Conservation (phyloP, 1,140 invertebrate genomes). For the Drosophila willistoni region DNA sequence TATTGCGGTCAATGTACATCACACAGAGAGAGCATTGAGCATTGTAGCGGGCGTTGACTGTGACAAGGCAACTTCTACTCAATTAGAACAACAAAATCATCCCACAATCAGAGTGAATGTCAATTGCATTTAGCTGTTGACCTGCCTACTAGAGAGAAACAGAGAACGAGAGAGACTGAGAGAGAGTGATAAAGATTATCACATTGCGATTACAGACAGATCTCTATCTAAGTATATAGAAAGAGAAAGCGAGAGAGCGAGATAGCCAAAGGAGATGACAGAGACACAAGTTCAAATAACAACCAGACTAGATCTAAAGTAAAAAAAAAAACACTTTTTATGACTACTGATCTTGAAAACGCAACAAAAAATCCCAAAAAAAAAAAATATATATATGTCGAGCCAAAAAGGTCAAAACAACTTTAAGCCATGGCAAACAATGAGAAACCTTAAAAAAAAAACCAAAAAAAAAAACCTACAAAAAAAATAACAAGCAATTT, state of each 20-base stretch:
- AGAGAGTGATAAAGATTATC: not conserved
- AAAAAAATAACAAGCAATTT: constrained; percentile 41
- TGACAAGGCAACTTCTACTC: constrained; percentile 51
- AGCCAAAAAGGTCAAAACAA: constrained; percentile 53
- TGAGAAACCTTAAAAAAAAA: constrained; percentile 32
- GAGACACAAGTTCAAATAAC: not conserved
- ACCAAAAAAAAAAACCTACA: constrained; percentile 26
- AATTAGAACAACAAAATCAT: constrained; percentile 67
- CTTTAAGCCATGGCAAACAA: constrained; percentile 47
- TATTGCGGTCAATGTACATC: constrained; percentile 60
- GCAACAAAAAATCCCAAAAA: not conserved
- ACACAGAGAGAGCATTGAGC: constrained; percentile 57
- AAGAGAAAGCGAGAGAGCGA: not conserved
- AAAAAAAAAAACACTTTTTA: not conserved
- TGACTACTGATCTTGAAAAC: constrained; percentile 40
- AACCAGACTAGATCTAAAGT: constrained; percentile 8
- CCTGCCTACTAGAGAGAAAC: constrained; percentile 10
- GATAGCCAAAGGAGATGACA: not conserved
- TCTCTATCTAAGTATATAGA: not conserved
- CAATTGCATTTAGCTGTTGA: constrained; percentile 26
- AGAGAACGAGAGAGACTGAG: not conserved
- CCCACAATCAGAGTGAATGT: constrained; percentile 57
- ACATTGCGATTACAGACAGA: not conserved
- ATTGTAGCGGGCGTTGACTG: constrained; percentile 30
- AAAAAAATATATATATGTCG: constrained; percentile 6